Base-by-base conservation (phyloP, 2,888 invertebrate species). In the Polia nebulosa region DNA sequence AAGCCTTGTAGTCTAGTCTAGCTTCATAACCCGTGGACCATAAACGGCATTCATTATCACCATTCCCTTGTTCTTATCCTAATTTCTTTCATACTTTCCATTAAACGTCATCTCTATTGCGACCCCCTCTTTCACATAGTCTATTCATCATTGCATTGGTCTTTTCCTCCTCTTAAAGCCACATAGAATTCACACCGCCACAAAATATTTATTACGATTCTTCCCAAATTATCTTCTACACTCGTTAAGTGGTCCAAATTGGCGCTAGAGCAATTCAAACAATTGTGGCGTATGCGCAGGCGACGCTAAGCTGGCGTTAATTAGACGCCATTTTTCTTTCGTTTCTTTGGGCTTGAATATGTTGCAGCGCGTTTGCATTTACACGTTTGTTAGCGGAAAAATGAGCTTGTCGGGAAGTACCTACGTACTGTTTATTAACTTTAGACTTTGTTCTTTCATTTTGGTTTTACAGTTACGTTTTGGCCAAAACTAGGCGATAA, bases 231-330 rank as follows among this genome's bases (percentile, higher is more conserved):
- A 84, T 85, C 81, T 86, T 70, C 45, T 41, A 64, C 70, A 72
- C 74, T 68, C 83, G 84, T 85, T 89, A 91, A 91, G 83, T 90
- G 90, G 72, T 84, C 84, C 85, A 85, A 91, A 90, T 90, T 89
- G 87, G 80, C 80, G 81, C 80, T 80, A 75, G 49, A 51, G 80
- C 81, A 82, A 83, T 87, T 85, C 80, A 86, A 85, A 85, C 89
- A 89, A 90, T 89, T 89, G 87, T 72, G 71, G 59, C 74, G 44
- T 73, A 80, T 72, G 63, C 76, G 63, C 77, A 71, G 72, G 80
- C 68, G 74, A 70, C 69, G 75, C 65, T 82, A 74, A 83, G 80
- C 80, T 77, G 51, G 79, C 80, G 87, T 78, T 89, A 90, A 91
- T 90, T 88, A 86, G 74, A 57, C 61, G 75, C 74, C 67, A 81